Conservation (phyloP, 1,140 invertebrate genomes). For the Pantala flavescens region DNA sequence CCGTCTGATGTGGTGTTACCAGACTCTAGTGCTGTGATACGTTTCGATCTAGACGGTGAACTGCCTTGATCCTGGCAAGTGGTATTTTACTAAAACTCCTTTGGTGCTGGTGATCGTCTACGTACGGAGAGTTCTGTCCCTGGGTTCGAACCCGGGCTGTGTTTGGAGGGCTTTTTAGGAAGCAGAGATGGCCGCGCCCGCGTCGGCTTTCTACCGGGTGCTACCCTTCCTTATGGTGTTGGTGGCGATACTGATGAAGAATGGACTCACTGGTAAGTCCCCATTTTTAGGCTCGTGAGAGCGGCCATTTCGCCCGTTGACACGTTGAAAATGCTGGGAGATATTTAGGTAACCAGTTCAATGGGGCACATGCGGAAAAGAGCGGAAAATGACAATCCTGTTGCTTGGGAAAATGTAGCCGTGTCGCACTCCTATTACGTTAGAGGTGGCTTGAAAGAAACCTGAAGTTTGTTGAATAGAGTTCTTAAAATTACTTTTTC, state of each 20-base stretch:
- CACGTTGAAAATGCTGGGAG: background rate
- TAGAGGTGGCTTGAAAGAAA: no score
- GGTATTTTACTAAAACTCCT: no score
- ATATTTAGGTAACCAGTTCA: conserved; percentile 3
- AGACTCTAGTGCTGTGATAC: no score
- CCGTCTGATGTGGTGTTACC: no score
- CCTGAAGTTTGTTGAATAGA: no score
- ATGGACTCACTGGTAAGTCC: background rate
- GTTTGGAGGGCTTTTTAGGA: background rate
- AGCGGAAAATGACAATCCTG: background rate
- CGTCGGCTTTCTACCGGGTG: background rate
- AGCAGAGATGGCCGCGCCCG: background rate
- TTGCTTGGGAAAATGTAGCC: background rate
- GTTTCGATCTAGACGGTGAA: no score
- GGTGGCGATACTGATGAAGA: background rate
- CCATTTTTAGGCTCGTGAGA: background rate
- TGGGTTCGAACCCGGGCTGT: background rate
- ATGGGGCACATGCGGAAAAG: background rate
- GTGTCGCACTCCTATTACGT: no score
- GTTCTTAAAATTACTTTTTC: no score
- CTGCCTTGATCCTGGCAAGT: no score
- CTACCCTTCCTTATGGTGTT: background rate
- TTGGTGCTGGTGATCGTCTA: no score
- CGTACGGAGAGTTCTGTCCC: no score
- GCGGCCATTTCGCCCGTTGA: no score